Conservation (phyloP, 1,140 invertebrate genomes). For the Ips nitidus region DNA sequence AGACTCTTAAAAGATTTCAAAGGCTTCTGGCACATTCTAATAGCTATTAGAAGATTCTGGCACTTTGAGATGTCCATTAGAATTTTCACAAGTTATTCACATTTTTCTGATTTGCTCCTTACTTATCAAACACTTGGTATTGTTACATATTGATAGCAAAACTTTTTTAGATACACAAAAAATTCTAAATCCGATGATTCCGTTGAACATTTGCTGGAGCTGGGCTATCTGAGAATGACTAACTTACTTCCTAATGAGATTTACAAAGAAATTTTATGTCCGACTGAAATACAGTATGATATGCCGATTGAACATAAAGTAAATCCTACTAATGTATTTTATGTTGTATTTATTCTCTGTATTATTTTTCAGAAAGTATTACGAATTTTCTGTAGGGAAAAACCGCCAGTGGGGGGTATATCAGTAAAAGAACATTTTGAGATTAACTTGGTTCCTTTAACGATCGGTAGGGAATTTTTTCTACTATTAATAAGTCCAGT, state of each 20-base stretch:
- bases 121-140: not conserved
- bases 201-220: slow-evolving; percentile 93
- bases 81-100: no score
- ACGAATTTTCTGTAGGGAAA: slow-evolving; percentile 86
- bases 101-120: not conserved
- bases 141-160: not conserved
- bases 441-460: slow-evolving; percentile 91
- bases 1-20: no score
- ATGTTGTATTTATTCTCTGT: slow-evolving; percentile 3
- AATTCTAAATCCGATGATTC: slow-evolving; percentile 96
- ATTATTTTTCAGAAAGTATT: slow-evolving; percentile 66
- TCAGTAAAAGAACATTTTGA: slow-evolving; percentile 99
- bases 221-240: slow-evolving; percentile 95
- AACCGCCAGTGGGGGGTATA: slow-evolving; percentile 93
- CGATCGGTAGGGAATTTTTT: slow-evolving; percentile 66
- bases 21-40: no score
- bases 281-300: slow-evolving; percentile 83
- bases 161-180: slow-evolving; percentile 78
- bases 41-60: no score
- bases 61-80: not conserved
- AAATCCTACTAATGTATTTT: slow-evolving; percentile 8
- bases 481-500: not conserved
- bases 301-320: slow-evolving; percentile 84
- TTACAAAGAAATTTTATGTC: slow-evolving; percentile 89
- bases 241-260: slow-evolving; percentile 93